Conservation (phyloP, 2,113 vertebrate species). For the Clinocottus analis region DNA sequence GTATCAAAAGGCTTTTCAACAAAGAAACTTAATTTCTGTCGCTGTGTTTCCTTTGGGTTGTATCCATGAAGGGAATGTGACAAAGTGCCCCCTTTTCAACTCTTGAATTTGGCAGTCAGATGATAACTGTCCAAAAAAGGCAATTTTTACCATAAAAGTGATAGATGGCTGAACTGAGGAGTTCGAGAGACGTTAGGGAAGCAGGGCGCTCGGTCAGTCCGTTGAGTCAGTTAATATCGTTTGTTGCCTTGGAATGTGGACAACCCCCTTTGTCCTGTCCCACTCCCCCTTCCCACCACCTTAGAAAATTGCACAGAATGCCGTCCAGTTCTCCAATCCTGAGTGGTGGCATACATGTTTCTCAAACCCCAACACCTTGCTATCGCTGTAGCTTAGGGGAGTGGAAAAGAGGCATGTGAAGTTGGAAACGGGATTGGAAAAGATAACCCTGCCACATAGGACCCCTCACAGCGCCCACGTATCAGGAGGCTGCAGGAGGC, state of each 20-base stretch:
- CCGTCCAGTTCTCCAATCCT: constrained; percentile 46
- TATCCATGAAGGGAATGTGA: constrained; percentile 11
- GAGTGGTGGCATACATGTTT: constrained; percentile 85
- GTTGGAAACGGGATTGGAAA: constrained; percentile 67
- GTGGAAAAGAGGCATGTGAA: constrained; percentile 83
- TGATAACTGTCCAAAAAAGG: constrained; percentile 38
- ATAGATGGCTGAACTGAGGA: constrained; percentile 40
- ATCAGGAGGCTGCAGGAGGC: constrained; percentile 64
- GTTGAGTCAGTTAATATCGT: constrained; percentile 52
- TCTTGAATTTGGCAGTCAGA: constrained; percentile 32
- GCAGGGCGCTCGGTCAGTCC: constrained; percentile 48
- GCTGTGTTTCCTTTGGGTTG: constrained; percentile 17
- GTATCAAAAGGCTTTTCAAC: constrained; percentile 66
- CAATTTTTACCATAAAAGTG: constrained; percentile 45
- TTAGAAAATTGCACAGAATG: constrained; percentile 57
- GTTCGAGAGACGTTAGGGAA: constrained; percentile 38
- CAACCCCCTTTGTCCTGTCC: constrained; percentile 40
- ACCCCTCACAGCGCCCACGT: constrained; percentile 57
- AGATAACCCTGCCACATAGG: constrained; percentile 69
- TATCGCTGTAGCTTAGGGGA: constrained; percentile 80
- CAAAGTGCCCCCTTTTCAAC: constrained; percentile 7
- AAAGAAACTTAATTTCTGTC: constrained; percentile 45
- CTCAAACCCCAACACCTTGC: constrained; percentile 88
- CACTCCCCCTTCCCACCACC: constrained; percentile 59
- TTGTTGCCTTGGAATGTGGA: constrained; percentile 70